Evolutionary conservation across 2,113 vertebrate species (phyloP).

Genomic region (Ariopsis seemanni): DNA sequence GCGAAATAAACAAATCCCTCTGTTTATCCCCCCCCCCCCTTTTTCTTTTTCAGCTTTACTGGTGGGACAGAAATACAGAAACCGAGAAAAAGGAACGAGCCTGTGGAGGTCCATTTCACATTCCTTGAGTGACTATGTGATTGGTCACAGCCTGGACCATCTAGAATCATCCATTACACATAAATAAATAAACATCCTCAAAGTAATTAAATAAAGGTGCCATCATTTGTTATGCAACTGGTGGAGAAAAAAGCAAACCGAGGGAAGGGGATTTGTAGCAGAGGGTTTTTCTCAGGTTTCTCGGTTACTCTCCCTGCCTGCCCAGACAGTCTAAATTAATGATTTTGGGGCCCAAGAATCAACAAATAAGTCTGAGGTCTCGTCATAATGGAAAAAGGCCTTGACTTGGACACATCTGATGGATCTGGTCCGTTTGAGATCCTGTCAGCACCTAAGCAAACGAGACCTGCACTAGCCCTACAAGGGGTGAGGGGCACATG

Average conservation of each 20-base stretch:
- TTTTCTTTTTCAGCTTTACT: neutral
- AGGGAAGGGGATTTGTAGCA: conserved; percentile 3
- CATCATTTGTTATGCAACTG: conserved; percentile 75
- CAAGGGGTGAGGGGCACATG: conserved; percentile 47
- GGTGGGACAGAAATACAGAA: neutral
- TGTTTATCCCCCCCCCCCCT: conserved; percentile 23
- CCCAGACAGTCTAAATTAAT: conserved; percentile 72
- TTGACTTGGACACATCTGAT: conserved; percentile 52
- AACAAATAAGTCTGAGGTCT: conserved; percentile 69
- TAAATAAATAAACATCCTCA: conserved; percentile 72
- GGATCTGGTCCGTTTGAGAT: conserved; percentile 67
- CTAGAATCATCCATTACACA: conserved; percentile 68
- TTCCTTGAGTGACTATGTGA: conserved; percentile 52
- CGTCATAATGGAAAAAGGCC: conserved; percentile 64
- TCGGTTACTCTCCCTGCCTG: conserved; percentile 47
- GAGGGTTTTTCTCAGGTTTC: conserved; percentile 65
- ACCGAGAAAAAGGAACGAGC: conserved; percentile 4
- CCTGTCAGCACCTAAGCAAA: conserved; percentile 72
- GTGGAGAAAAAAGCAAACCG: conserved; percentile 37
- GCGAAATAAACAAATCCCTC: conserved; percentile 64
- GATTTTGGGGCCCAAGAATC: conserved; percentile 70
- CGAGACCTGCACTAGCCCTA: conserved; percentile 65
- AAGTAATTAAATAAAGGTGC: conserved; percentile 68
- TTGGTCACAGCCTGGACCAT: conserved; percentile 58
- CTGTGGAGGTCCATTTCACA: conserved; percentile 58